phyloP scores from a whole-genome alignment of 2,797 vertebrate species.

The Pseudomugil gertrudae region DNA sequence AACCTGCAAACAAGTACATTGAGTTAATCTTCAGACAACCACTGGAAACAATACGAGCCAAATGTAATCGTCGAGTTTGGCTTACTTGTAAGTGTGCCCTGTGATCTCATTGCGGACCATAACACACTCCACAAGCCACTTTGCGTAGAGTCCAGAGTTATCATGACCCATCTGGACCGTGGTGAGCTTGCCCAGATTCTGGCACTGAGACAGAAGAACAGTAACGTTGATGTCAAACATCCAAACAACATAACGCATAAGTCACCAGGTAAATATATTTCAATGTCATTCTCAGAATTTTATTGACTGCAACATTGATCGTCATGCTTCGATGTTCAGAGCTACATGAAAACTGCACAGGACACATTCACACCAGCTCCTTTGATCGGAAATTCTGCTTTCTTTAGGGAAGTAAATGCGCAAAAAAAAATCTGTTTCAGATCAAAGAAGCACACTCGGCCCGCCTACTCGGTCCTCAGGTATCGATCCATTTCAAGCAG shows the following conservation, averaged over 20 bases:
- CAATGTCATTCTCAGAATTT: background rate
- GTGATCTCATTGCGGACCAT: constrained; percentile 98
- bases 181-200: constrained; percentile 98
- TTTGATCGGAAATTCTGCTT: too few species aligned
- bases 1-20: constrained; percentile 82
- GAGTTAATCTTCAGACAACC: background rate
- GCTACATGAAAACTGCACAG: background rate
- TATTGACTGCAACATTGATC: too few species aligned
- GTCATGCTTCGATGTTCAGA: too few species aligned
- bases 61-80: background rate
- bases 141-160: constrained; percentile 96
- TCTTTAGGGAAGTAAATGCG: too few species aligned
- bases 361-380: too few species aligned
- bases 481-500: too few species aligned
- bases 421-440: too few species aligned
- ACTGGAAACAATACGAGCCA: background rate
- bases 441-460: too few species aligned
- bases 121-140: constrained; percentile 97
- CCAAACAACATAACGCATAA: background rate
- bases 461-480: too few species aligned
- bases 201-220: constrained; percentile 84
- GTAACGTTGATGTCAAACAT: constrained; percentile 8
- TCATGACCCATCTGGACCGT: constrained; percentile 99
- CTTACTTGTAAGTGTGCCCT: constrained; percentile 98
- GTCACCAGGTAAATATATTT: background rate